Percentiles rank a stretch among this genome's conserved stretches.
Evolutionary conservation across 2,888 invertebrate genomes (phyloP).

Genomic region (Spisula solida): DNA sequence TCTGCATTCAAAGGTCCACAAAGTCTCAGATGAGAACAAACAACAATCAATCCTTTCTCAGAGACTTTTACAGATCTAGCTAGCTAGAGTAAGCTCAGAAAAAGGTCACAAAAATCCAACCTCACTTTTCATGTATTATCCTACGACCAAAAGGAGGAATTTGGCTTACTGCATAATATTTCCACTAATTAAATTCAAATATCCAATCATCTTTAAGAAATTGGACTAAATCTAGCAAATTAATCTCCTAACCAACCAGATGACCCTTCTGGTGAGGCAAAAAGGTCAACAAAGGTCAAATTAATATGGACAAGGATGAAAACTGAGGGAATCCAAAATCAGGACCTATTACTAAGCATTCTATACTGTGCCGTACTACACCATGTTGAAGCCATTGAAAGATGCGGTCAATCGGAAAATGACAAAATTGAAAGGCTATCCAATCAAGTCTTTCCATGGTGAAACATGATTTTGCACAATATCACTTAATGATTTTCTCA

Average conservation of each 20-base stretch:
- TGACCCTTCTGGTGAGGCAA: conserved; percentile 40
- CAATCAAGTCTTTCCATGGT: conserved; percentile 53
- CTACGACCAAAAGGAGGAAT: background rate
- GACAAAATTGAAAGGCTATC: conserved; percentile 58
- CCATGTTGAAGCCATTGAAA: conserved; percentile 23
- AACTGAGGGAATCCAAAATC: conserved; percentile 68
- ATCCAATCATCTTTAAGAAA: conserved; percentile 36
- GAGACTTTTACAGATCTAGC: background rate
- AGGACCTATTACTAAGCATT: conserved; percentile 57
- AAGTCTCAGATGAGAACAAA: background rate
- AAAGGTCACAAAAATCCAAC: background rate
- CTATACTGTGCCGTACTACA: conserved; percentile 48
- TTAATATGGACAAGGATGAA: conserved; percentile 52
- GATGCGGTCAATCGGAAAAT: conserved; percentile 53
- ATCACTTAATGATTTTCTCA: conserved; percentile 54
- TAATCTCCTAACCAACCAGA: conserved; percentile 50
- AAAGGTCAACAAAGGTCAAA: conserved; percentile 62
- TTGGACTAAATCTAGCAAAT: conserved; percentile 49
- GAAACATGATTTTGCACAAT: conserved; percentile 57
- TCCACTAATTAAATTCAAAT: conserved; percentile 5
- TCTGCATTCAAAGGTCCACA: background rate
- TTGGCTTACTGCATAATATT: conserved; percentile 14
- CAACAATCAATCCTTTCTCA: background rate
- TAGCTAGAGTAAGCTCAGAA: background rate
- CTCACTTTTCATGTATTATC: background rate